Evolutionary conservation across 2,888 invertebrate genomes (phyloP).

Genomic region (Caenorhabditis becei): DNA sequence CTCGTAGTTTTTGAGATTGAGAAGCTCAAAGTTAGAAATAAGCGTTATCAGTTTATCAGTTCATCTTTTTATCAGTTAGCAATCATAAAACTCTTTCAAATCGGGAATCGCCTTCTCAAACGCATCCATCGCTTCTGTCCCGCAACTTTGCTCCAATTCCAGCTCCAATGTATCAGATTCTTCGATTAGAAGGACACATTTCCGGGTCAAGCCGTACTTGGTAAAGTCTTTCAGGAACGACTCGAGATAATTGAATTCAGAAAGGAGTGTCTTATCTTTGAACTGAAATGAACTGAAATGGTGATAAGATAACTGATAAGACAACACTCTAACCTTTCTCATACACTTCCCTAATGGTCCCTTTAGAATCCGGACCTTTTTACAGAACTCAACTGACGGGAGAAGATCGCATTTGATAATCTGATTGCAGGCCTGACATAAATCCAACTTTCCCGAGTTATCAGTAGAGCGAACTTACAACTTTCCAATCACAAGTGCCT

Average conservation of each 20-base stretch:
- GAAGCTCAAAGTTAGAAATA: too few relatives aligned
- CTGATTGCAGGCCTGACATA: too few relatives aligned
- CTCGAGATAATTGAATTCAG: not conserved
- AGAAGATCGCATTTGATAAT: too few relatives aligned
- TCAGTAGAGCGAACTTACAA: not conserved
- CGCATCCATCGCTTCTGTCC: not conserved
- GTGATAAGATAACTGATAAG: not conserved
- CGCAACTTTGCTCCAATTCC: not conserved
- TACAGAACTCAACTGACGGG: not conserved
- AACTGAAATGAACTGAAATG: not conserved
- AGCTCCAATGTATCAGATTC: not conserved
- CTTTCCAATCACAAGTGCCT: not conserved
- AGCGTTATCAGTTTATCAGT: too few relatives aligned
- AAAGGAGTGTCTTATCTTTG: too few relatives aligned
- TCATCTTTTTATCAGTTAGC: too few relatives aligned
- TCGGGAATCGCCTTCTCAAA: not conserved
- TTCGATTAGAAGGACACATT: conserved; percentile 1
- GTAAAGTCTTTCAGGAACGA: conserved; percentile 11
- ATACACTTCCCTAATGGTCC: not conserved
- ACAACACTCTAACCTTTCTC: not conserved
- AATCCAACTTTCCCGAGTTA: too few relatives aligned
- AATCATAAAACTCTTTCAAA: conserved; percentile 4
- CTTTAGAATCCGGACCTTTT: not conserved
- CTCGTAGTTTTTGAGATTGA: too few relatives aligned
- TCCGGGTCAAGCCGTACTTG: conserved; percentile 15